Base-by-base conservation (phyloP, 2,888 invertebrate genomes). In the Colletes collaris region DNA sequence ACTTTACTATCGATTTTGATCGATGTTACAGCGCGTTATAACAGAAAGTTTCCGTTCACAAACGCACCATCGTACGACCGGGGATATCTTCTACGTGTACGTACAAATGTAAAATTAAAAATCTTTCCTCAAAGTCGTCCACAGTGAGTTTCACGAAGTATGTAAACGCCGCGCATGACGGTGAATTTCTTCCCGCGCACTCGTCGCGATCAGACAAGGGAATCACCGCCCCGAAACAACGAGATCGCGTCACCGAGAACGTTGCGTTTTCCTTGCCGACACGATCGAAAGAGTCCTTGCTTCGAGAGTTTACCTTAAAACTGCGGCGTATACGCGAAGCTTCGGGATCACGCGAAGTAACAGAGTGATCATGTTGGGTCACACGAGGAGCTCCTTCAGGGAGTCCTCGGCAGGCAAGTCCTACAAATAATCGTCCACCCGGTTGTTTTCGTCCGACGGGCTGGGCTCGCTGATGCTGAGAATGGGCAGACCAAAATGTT, bases 391-490 rank as follows among this genome's bases (percentile, higher is more conserved):
- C 79, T 93, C 92, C 89, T 92, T 91, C 4, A 90, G 86, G 89
- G 90, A 91, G 80, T 91, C 92, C 92, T 91, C 92, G 91, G 88
- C 90, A 88, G 92, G 92, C 92, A 92, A 90, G 64, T 90, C 88
- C 92, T 95, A 95, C 94, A 95, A 95, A 89, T 95, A 95, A 91
- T 95, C 95, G 89, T 95, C 95, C 90, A 95, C 91, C 10, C 94
- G 94, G 88, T 95, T 96, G 73, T 84, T 86, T 86, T 96, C 96
- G 87, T 96, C 96, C 13, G 96, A 96, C 49, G 96, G 96, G 19
- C 96, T 96, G 0, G 96, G 96, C n/a, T 96, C 96, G 11, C 97
- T 97, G 44, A 97, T 95, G 37, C 97, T 97, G 6, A 97, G 94
- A 87, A 96, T 96, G 63, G 97, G 97, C 87, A 97, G 93, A 53